These are phyloP conservation scores for Anagyrus pseudococci DNA, from an alignment of 2,888 invertebrate genomes.

Conservation along the genomic window DNA sequence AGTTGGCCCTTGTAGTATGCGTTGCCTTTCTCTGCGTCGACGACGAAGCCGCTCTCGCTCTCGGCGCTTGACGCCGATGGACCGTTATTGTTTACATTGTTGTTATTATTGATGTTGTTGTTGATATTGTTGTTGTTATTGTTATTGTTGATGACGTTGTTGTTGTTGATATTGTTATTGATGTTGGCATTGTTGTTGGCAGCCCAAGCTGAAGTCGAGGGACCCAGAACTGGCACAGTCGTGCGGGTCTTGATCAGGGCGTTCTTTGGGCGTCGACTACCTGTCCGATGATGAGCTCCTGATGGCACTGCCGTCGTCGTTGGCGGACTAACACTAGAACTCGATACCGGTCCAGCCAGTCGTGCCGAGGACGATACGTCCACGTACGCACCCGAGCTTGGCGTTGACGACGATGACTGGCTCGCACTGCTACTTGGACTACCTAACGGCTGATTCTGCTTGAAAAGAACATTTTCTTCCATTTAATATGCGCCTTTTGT, in stretches of 20 bases:
- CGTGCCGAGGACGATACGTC: conserved; percentile 35
- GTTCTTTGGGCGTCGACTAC: conserved; percentile 1
- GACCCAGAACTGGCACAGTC: conserved; percentile 7
- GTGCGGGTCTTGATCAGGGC: conserved; percentile 22
- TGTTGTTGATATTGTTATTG: too few relatives aligned
- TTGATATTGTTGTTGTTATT: too few relatives aligned
- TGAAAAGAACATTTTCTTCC: too few relatives aligned
- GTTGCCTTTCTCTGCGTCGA: conserved; percentile 55
- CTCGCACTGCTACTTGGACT: conserved; percentile 26
- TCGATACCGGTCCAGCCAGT: background rate
- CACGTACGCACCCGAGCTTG: conserved; percentile 36
- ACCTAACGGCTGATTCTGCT: too few relatives aligned
- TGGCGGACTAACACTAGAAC: background rate
- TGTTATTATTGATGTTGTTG: too few relatives aligned
- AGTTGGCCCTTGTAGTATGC: conserved; percentile 56
- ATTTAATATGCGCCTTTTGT: background rate
- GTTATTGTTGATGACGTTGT: too few relatives aligned
- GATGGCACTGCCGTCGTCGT: background rate
- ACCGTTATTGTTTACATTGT: too few relatives aligned
- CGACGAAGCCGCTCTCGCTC: conserved; percentile 50
- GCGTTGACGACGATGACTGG: conserved; percentile 32
- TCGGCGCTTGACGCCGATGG: conserved; percentile 45
- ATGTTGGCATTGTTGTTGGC: too few relatives aligned
- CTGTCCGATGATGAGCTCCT: background rate
- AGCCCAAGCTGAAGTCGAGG: conserved; percentile 48